These are phyloP conservation scores for Coremacera marginata DNA, from an alignment of 2,888 invertebrate genomes.

Conservation along the genomic window DNA sequence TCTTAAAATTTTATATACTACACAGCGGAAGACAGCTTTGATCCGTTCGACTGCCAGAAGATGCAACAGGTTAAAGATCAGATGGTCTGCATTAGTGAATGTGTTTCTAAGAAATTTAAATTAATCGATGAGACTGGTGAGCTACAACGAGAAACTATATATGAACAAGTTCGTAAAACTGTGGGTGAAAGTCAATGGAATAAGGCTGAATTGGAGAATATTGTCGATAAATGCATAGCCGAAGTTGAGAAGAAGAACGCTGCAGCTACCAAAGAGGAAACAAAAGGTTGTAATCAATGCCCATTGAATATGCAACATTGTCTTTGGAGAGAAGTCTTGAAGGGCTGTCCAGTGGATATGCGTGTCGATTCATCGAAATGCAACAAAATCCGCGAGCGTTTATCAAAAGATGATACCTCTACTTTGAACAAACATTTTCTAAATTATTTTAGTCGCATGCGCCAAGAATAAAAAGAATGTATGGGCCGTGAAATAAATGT, in stretches of 20 bases:
- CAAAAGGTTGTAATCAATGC: slow-evolving; percentile 47
- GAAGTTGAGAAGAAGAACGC: slow-evolving; percentile 42
- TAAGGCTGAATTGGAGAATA: slow-evolving; percentile 46
- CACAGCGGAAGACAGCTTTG: slow-evolving; percentile 47
- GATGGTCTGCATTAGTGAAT: slow-evolving; percentile 53
- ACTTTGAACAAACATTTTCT: slow-evolving; percentile 49
- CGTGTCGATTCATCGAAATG: slow-evolving; percentile 51
- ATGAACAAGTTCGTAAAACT: slow-evolving; percentile 44
- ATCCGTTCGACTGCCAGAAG: slow-evolving; percentile 54
- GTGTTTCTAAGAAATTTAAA: slow-evolving; percentile 50
- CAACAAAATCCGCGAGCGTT: slow-evolving; percentile 51
- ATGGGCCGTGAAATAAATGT: neutral
- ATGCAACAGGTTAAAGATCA: slow-evolving; percentile 51
- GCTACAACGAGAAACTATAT: slow-evolving; percentile 50
- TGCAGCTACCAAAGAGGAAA: neutral
- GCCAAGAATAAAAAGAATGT: slow-evolving; percentile 2
- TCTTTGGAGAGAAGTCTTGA: slow-evolving; percentile 51
- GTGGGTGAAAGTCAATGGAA: slow-evolving; percentile 49
- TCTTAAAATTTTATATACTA: neutral
- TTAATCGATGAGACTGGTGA: slow-evolving; percentile 49
- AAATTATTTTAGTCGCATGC: slow-evolving; percentile 44
- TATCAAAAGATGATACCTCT: slow-evolving; percentile 46
- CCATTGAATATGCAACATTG: slow-evolving; percentile 53
- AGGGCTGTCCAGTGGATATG: slow-evolving; percentile 53
- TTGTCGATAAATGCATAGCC: slow-evolving; percentile 52